Evolutionary conservation across 2,888 invertebrate species (phyloP), one percentile per base, ranked within the genome.

Genomic region (Heterodera filipjevi): DNA sequence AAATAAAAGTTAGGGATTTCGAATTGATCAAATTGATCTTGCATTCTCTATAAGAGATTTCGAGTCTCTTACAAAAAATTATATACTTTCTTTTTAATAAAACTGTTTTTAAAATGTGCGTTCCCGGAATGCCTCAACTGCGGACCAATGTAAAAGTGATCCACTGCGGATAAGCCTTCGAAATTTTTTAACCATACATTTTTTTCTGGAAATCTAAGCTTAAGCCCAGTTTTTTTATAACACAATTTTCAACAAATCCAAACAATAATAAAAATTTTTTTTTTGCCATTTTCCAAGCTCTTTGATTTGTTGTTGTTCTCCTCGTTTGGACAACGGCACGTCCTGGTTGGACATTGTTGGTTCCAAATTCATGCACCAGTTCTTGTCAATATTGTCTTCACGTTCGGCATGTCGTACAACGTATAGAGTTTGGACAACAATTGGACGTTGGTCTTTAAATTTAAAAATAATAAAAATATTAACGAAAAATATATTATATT

Each of bases 331-430:
- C 16, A 87, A 78, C 70, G 84, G 85, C 3, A 86, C 85, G 74
- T 87, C 87, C 74, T 87, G 87, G 2, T 81, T 44, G 10, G 79
- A 79, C 33, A 87, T 79, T 19, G 80, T 81, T 19, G 80, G 70
- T 59, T 71, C 16, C 70, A 53, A 44, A 5, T 82, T 35, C 30
- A 68, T 44, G 8, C 12, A 6, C 81, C 81, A 81, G 8, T 68
- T 35, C 30, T 53, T 53, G 73, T 82, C 79, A 30, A 82, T 49
- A 49, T 82, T 82, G 70, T 82, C 83, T 44, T 78, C 84, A 78
- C 86, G 78, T 76, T 87, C 85, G 8, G 84, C 84, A 75, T 87
- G 87, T 8, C 87, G 79, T 35, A 87, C 83, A 33, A 87, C 82
- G 83, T 84, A 87, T 27, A 87, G 12, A 3, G 59, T 59, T 30